Evolutionary conservation across 2,888 invertebrate species (phyloP), one percentile per base, ranked within the genome.

Genomic region (Coleophora flavipennella): DNA sequence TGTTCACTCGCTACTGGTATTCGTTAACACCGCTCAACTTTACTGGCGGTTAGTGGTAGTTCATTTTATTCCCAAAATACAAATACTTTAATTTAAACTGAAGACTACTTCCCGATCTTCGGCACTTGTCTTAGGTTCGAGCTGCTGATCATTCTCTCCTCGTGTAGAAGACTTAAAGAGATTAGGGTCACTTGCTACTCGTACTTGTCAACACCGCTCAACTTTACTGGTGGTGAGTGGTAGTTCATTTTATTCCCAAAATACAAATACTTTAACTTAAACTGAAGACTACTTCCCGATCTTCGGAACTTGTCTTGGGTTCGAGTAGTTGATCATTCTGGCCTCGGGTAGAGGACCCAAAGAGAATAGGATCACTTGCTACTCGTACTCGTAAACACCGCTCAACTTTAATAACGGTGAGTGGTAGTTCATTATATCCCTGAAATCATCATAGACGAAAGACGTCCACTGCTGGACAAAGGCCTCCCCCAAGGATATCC

Each of bases 71-170:
- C n/a, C n/a, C n/a, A n/a, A n/a, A n/a, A n/a, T n/a, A n/a, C n/a
- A n/a, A n/a, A n/a, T n/a, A n/a, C n/a, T n/a, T n/a, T n/a, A n/a
- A n/a, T n/a, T n/a, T n/a, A n/a, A n/a, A n/a, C n/a, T n/a, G 93
- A 91, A 1, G 88, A 89, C 38, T 90, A 91, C 59, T 95, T 95
- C 64, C 96, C 97, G 0, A 67, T 97, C 33, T 93, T 93, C 87
- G 96, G 95, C 0, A 95, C 92, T 1, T 97, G 97, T 57, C 86
- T 96, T 27, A 97, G 97, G 13, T 94, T 95, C 72, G 93, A 97
- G 62, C 78, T 94, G 20, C 66, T 95, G 33, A 85, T 91, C 8
- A 89, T 89, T 45, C 70, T 92, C 1, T 88, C 80, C 2, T 81
- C 83, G 1, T 83, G 84, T 0, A 65, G 84, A 1, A 72, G 72